phyloP scores from a whole-genome alignment of 2,888 invertebrate species.

The Meliscaeva auricollis region DNA sequence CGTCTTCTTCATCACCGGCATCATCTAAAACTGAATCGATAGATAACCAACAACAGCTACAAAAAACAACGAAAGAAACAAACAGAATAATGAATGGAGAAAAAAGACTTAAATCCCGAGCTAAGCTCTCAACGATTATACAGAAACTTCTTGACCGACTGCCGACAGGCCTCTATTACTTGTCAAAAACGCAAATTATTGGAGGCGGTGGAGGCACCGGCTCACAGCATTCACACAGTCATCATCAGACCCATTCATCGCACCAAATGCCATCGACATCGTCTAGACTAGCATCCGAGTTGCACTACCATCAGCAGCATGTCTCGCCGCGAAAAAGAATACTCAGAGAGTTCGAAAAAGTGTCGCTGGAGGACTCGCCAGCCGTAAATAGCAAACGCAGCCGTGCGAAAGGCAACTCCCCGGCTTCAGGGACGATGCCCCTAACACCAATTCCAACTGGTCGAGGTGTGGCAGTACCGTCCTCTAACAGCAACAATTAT shows the following conservation, averaged over 20 bases:
- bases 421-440: slow-evolving; percentile 65
- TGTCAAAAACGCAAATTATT: slow-evolving; percentile 79
- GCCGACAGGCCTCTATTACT: slow-evolving; percentile 80
- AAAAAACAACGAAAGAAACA: slow-evolving; percentile 62
- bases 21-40: slow-evolving; percentile 26
- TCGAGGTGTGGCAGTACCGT: slow-evolving; percentile 40
- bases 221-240: slow-evolving; percentile 79
- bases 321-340: slow-evolving; percentile 94
- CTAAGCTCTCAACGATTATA: slow-evolving; percentile 83
- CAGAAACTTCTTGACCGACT: slow-evolving; percentile 83
- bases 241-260: slow-evolving; percentile 72
- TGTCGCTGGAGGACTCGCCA: slow-evolving; percentile 86
- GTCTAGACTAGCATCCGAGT: slow-evolving; percentile 81
- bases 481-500: slow-evolving; percentile 66
- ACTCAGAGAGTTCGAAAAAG: slow-evolving; percentile 92
- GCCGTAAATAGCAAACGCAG: slow-evolving; percentile 85
- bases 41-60: slow-evolving; percentile 22
- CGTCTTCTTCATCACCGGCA: slow-evolving; percentile 9
- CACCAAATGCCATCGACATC: slow-evolving; percentile 71
- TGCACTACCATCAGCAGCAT: slow-evolving; percentile 83
- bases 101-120: slow-evolving; percentile 82
- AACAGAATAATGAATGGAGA: slow-evolving; percentile 76
- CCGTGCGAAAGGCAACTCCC: slow-evolving; percentile 83
- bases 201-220: slow-evolving; percentile 40
- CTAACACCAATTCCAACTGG: slow-evolving; percentile 58